phyloP scores from a whole-genome alignment of 2,888 invertebrate species.

The Lasioglossum figueresi region DNA sequence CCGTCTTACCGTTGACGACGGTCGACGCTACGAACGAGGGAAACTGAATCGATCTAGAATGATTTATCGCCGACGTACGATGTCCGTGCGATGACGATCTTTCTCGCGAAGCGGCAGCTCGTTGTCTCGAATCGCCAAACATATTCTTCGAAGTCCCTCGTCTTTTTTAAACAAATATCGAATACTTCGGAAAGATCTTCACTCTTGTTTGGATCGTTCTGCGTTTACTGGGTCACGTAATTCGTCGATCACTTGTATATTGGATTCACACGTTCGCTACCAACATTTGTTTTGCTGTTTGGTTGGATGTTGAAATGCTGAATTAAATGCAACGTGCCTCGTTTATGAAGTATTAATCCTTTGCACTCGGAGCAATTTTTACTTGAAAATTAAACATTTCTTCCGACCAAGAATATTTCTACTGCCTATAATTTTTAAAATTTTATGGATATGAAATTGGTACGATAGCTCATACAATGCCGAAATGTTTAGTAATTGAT shows the following conservation, averaged over 20 bases:
- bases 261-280: background rate
- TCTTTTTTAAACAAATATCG: background rate
- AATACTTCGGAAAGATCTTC: background rate
- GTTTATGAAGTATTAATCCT: too few relatives aligned
- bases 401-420: too few relatives aligned
- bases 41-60: background rate
- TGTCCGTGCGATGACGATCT: background rate
- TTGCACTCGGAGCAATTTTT: too few relatives aligned
- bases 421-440: too few relatives aligned
- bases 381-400: too few relatives aligned
- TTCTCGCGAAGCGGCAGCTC: background rate
- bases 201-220: background rate
- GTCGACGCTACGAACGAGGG: constrained; percentile 18
- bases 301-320: too few relatives aligned
- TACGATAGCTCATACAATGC: too few relatives aligned
- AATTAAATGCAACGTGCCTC: too few relatives aligned
- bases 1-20: too few relatives aligned
- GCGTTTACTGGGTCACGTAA: background rate
- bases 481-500: too few relatives aligned
- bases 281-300: background rate
- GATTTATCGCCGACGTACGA: background rate
- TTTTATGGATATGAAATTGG: too few relatives aligned
- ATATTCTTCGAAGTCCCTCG: background rate
- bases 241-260: too few relatives aligned
- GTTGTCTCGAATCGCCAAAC: background rate